Base-by-base conservation (phyloP, 1,140 invertebrate genomes). In the Bombus confusus region DNA sequence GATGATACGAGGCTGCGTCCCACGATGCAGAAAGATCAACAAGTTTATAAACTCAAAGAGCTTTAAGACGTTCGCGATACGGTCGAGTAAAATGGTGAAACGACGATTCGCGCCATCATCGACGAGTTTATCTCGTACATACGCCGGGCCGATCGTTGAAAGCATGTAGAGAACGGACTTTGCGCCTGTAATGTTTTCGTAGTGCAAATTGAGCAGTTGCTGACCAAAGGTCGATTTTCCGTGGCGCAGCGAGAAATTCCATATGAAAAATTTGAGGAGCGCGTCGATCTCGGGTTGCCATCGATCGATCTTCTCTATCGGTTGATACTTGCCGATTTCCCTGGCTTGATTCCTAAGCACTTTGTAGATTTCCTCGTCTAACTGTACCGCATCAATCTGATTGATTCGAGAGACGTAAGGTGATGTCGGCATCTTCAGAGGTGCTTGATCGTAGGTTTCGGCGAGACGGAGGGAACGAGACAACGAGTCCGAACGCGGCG, bases 191-290 rank as follows among this genome's bases (percentile, higher is more conserved):
- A 95, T 91, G 47, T 94, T 92, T 0, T 47, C 74, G 68, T 95
- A 95, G 15, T 91, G 93, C 41, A 95, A 84, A 86, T 95, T 94
- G 3, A 95, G 79, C 3, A 95, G 80, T 37, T 92, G 91, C 66
- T 95, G 95, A 1, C 94, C 95, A 79, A 95, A 95, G 6, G 94
- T 95, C 1, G 94, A 93, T 43, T 90, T 92, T 1, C 92, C 91
- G 10, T 10, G 85, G 39, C 92, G 87, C 72, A 95, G 76, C 1
- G 95, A 95, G 68, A 93, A 95, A 47, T 91, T 90, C 94, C 94
- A 95, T 13, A 95, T 92, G 0, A 94, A 18, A 39, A 93, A 91
- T 78, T 94, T 93, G 13, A 95, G 86, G 3, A 92, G 0, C 8
- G 91, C 88, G 59, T 95, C 92, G 12, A 95, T 90, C 83, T 95